Conservation (phyloP, 2,113 vertebrate genomes). For the Caloenas nicobarica region DNA sequence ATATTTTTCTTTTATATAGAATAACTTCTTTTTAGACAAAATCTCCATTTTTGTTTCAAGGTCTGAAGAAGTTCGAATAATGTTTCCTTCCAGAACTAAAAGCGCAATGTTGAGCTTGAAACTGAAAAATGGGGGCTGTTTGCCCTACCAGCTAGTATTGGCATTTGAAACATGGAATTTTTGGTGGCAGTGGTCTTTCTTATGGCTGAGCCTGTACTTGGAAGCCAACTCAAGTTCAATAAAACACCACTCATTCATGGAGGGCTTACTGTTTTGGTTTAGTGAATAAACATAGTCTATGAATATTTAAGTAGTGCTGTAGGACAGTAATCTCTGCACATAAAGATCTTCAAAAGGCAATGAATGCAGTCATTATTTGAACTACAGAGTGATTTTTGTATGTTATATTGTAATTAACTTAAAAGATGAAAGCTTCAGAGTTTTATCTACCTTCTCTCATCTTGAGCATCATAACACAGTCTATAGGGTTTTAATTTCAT, state of each 20-base stretch:
- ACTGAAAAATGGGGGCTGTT: too few species aligned
- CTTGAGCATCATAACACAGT: slow-evolving; percentile 56
- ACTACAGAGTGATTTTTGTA: slow-evolving; percentile 46
- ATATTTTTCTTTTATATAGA: too few species aligned
- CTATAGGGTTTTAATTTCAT: slow-evolving; percentile 50
- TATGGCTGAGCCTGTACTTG: neutral
- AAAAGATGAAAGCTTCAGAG: slow-evolving; percentile 76
- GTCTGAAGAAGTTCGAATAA: too few species aligned
- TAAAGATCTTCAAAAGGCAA: slow-evolving; percentile 59
- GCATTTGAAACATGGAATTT: neutral
- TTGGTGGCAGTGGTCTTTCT: neutral
- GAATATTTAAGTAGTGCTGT: slow-evolving; percentile 16
- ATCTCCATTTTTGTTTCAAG: too few species aligned
- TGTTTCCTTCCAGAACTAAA: too few species aligned
- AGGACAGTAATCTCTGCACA: slow-evolving; percentile 35
- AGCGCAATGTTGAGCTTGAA: too few species aligned
- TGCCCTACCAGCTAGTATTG: neutral
- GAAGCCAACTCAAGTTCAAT: neutral
- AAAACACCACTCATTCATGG: neutral
- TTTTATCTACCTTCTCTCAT: slow-evolving; percentile 68
- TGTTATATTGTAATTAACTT: slow-evolving; percentile 44
- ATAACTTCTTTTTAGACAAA: too few species aligned
- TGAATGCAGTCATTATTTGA: slow-evolving; percentile 49
- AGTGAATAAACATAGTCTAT: slow-evolving; percentile 13
- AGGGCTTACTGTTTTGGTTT: slow-evolving; percentile 6